phyloP scores from a whole-genome alignment of 2,113 vertebrate genomes.

The Phocoena sinus region DNA sequence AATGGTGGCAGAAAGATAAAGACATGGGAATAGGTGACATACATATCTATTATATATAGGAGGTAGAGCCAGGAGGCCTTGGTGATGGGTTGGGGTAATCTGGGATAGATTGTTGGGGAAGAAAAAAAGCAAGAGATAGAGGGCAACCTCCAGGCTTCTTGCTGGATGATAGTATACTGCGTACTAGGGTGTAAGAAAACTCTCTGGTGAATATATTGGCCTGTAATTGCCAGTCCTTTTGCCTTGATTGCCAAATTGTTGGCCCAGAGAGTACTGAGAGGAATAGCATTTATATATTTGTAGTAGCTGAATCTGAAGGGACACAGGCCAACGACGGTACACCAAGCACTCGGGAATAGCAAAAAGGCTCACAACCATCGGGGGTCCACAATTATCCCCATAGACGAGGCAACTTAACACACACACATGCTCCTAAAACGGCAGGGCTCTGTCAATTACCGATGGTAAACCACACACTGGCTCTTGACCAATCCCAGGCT shows the following conservation, averaged over 20 bases:
- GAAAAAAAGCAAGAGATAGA: not conserved
- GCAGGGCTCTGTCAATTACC: slow-evolving; percentile 65
- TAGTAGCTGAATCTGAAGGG: no score
- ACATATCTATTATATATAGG: not conserved
- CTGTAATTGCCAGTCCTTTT: not conserved
- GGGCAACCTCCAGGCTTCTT: not conserved
- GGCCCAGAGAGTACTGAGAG: not conserved
- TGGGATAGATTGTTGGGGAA: not conserved
- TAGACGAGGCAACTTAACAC: not conserved
- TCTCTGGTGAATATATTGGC: no score
- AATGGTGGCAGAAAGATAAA: not conserved
- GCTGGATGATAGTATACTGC: not conserved
- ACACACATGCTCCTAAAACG: not conserved
- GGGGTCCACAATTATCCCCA: not conserved
- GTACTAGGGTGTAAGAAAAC: not conserved
- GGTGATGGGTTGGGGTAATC: not conserved
- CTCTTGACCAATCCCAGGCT: slow-evolving; percentile 79
- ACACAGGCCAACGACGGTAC: not conserved
- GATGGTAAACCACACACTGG: slow-evolving; percentile 81
- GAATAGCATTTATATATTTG: rapidly evolving
- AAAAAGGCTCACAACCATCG: not conserved
- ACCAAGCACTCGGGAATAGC: rapidly evolving
- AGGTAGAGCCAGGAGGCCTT: not conserved
- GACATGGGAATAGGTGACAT: rapidly evolving
- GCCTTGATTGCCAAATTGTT: not conserved